These are phyloP conservation scores for Anser brachyrhynchus DNA, from an alignment of 2,113 vertebrate species.

Conservation along the genomic window DNA sequence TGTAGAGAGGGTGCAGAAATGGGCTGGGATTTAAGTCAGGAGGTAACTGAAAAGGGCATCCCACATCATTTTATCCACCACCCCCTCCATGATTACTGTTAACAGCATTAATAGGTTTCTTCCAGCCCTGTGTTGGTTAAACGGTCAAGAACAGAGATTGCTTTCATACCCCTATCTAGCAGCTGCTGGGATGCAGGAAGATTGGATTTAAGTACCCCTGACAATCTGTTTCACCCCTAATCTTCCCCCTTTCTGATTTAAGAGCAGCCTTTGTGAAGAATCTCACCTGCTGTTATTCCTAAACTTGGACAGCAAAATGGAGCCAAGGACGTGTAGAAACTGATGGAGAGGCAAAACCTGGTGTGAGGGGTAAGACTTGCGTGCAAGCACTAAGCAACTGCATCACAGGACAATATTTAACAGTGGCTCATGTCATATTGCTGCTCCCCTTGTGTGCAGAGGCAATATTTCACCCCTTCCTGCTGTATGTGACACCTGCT, in stretches of 20 bases:
- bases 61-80: neutral
- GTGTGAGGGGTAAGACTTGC: neutral
- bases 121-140: neutral
- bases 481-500: neutral
- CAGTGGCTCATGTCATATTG: neutral
- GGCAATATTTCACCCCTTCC: neutral
- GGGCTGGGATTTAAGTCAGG: neutral
- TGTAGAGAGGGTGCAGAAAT: rapidly evolving
- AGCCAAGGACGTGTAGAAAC: neutral
- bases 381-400: neutral
- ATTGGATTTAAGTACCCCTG: neutral
- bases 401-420: neutral
- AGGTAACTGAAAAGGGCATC: neutral
- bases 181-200: neutral
- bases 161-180: neutral
- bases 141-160: neutral
- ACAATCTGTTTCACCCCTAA: neutral
- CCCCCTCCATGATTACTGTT: neutral
- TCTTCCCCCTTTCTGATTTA: neutral
- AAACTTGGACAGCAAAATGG: neutral
- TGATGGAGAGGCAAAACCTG: neutral
- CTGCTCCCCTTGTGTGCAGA: neutral
- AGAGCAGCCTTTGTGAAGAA: neutral
- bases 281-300: neutral
- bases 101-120: neutral